These are phyloP conservation scores for Leptura quadrifasciata DNA, from an alignment of 2,888 invertebrate genomes.

Conservation along the genomic window DNA sequence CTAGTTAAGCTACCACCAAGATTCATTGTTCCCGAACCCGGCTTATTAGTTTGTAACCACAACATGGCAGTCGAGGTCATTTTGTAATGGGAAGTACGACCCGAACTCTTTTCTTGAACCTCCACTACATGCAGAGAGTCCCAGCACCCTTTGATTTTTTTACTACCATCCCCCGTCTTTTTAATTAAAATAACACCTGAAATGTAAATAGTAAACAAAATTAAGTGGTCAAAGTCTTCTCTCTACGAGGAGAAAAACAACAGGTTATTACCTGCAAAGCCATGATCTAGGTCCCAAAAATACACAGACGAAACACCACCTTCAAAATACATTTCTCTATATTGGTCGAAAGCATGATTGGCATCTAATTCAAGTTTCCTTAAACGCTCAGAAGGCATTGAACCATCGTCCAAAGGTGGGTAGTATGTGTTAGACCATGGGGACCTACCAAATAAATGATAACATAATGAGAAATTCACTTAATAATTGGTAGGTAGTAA, in stretches of 20 bases:
- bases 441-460: conserved; percentile 79
- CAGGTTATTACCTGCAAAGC: conserved; percentile 89
- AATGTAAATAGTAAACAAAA: conserved; percentile 57
- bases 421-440: conserved; percentile 99
- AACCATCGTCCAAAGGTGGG: conserved; percentile 98
- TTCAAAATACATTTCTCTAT: conserved; percentile 99
- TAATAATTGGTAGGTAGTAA: no score
- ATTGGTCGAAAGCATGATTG: conserved; percentile 98
- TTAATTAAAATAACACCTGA: conserved; percentile 97
- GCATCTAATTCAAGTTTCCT: conserved; percentile 98
- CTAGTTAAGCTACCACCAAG: conserved; percentile 98
- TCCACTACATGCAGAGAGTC: conserved; percentile 99
- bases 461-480: no score
- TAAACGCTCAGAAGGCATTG: conserved; percentile 97
- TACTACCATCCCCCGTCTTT: conserved; percentile 98
- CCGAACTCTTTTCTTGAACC: conserved; percentile 96
- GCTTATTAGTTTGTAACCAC: conserved; percentile 98
- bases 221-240: no score
- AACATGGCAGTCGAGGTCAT: conserved; percentile 99
- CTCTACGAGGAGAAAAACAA: background rate
- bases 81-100: conserved; percentile 97
- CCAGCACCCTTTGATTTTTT: conserved; percentile 99
- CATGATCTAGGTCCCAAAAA: conserved; percentile 99
- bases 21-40: conserved; percentile 98
- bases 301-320: conserved; percentile 99